These are phyloP conservation scores for Mya arenaria DNA, from an alignment of 1,140 invertebrate species.

Conservation along the genomic window DNA sequence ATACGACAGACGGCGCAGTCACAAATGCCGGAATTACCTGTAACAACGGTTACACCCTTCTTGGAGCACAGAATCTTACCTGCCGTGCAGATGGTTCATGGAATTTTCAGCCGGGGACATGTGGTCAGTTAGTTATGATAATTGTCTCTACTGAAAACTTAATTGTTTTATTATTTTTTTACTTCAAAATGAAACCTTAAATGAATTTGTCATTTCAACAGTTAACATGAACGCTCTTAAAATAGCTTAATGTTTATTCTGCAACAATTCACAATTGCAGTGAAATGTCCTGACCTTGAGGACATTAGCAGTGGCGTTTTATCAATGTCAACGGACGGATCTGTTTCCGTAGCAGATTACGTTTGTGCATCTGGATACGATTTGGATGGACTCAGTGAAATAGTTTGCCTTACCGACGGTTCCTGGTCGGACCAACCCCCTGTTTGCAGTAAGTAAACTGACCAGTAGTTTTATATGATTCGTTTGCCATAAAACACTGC, in stretches of 20 bases:
- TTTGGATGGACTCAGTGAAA: not conserved
- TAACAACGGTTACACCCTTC: not conserved
- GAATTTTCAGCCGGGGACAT: no score
- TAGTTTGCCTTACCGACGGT: not conserved
- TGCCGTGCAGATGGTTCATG: slow-evolving; percentile 24
- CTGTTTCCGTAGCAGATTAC: slow-evolving; percentile 1
- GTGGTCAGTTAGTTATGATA: no score
- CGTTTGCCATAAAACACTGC: not conserved
- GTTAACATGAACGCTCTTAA: no score
- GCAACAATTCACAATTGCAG: no score
- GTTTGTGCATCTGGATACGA: not conserved
- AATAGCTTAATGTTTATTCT: no score
- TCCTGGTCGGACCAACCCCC: not conserved
- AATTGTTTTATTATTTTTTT: no score
- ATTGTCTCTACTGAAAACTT: no score
- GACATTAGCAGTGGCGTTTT: not conserved
- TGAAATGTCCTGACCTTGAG: slow-evolving; percentile 10
- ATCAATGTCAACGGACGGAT: not conserved
- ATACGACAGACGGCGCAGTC: no score
- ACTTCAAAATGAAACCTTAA: no score
- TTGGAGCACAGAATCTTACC: not conserved
- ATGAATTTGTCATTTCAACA: no score
- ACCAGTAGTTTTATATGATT: no score
- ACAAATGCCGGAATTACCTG: no score
- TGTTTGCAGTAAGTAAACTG: slow-evolving; percentile 4